phyloP scores from a whole-genome alignment of 2,888 invertebrate genomes.

The Therioaphis trifolii region DNA sequence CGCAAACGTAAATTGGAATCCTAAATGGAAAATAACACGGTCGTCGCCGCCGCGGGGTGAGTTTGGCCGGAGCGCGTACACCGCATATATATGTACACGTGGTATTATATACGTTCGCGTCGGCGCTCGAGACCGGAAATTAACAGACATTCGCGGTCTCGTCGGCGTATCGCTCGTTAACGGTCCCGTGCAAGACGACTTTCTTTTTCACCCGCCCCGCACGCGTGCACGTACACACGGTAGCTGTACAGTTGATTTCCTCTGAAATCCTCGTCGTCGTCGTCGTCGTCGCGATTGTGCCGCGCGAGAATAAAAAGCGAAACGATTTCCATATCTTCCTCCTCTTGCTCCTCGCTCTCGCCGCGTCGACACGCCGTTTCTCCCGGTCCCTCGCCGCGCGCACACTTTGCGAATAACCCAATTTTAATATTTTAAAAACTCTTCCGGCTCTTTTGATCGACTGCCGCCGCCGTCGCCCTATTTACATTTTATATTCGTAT shows the following conservation, averaged over 20 bases:
- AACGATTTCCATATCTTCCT: slow-evolving; percentile 12
- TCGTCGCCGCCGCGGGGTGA: no score
- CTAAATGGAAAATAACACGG: background rate
- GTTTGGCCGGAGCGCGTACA: no score
- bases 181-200: background rate
- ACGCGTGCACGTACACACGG: background rate
- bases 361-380: background rate
- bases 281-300: background rate
- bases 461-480: background rate
- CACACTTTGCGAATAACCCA: background rate
- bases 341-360: background rate
- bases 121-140: background rate
- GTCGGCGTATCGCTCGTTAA: background rate
- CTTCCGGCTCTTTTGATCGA: slow-evolving; percentile 26
- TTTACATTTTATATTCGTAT: slow-evolving; percentile 38
- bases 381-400: background rate
- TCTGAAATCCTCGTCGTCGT: background rate
- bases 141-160: slow-evolving; percentile 33
- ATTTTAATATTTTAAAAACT: slow-evolving; percentile 38
- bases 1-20: background rate
- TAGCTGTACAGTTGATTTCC: background rate
- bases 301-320: slow-evolving; percentile 9
- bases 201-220: background rate
- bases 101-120: no score
- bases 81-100: no score